phyloP scores from a whole-genome alignment of 2,113 vertebrate species.

The Nicator chloris region DNA sequence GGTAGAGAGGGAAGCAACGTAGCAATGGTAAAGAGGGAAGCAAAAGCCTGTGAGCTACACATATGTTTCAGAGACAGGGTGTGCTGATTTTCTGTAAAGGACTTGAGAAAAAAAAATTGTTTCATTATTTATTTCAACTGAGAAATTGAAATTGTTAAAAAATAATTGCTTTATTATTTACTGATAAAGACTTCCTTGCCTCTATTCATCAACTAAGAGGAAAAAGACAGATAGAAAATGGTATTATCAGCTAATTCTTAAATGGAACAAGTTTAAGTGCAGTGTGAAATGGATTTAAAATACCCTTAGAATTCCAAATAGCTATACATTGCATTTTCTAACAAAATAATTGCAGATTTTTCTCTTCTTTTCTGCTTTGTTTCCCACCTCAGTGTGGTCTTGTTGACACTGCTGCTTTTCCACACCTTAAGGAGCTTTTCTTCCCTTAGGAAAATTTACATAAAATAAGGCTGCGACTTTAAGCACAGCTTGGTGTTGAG shows the following conservation, averaged over 20 bases:
- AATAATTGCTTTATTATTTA: neutral
- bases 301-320: neutral
- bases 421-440: neutral
- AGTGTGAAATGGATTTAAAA: neutral
- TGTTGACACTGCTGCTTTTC: neutral
- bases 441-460: neutral
- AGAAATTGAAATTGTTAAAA: neutral
- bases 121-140: neutral
- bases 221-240: neutral
- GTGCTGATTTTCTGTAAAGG: neutral
- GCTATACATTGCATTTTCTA: neutral
- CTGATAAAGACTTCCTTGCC: neutral
- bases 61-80: neutral
- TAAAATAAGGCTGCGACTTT: neutral
- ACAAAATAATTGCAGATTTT: neutral
- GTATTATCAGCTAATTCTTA: neutral
- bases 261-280: neutral
- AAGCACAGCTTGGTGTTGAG: neutral
- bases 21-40: neutral
- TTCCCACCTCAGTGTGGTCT: neutral
- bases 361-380: neutral
- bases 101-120: neutral
- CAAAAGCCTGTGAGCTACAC: neutral
- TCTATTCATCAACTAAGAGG: neutral
- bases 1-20: neutral